These are phyloP conservation scores for Leptopilina syphax DNA, from an alignment of 2,888 invertebrate genomes.

Conservation along the genomic window DNA sequence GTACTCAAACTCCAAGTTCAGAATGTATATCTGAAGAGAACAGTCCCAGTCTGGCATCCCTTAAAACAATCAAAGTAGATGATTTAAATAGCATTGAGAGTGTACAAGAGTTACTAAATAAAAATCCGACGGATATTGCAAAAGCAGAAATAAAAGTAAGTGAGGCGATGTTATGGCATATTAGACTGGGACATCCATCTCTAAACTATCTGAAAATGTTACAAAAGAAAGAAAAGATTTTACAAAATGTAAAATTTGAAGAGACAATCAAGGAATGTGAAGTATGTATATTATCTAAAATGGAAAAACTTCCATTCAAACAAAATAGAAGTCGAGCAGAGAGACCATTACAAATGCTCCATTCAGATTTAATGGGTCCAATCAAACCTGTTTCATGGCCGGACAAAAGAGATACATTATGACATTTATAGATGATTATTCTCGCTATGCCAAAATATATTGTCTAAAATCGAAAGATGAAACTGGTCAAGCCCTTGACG, in stretches of 20 bases:
- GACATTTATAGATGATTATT: constrained; percentile 45
- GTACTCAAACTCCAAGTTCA: not conserved
- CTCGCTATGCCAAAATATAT: too few species aligned
- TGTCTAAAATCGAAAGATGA: too few species aligned
- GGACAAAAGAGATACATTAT: constrained; percentile 51
- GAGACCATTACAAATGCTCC: constrained; percentile 51
- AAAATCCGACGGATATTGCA: constrained; percentile 45
- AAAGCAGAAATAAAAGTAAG: too few species aligned
- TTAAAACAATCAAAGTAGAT: constrained; percentile 42
- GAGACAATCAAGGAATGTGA: constrained; percentile 59
- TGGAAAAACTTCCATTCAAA: constrained; percentile 57
- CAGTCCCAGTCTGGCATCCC: not conserved
- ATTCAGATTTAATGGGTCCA: constrained; percentile 55
- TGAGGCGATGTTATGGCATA: constrained; percentile 42
- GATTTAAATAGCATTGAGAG: constrained; percentile 33
- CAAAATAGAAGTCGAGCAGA: constrained; percentile 43
- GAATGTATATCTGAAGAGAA: not conserved
- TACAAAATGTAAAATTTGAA: constrained; percentile 58
- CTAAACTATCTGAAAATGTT: constrained; percentile 56
- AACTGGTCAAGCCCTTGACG: constrained; percentile 1
- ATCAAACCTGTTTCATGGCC: constrained; percentile 52
- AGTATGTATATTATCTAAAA: constrained; percentile 50
- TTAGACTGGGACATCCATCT: constrained; percentile 53
- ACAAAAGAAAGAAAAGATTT: constrained; percentile 52
- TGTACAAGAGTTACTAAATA: constrained; percentile 27